Evolutionary conservation across 2,888 invertebrate species (phyloP), one percentile per base, ranked within the genome.

Genomic region (Hecatera dysodea): DNA sequence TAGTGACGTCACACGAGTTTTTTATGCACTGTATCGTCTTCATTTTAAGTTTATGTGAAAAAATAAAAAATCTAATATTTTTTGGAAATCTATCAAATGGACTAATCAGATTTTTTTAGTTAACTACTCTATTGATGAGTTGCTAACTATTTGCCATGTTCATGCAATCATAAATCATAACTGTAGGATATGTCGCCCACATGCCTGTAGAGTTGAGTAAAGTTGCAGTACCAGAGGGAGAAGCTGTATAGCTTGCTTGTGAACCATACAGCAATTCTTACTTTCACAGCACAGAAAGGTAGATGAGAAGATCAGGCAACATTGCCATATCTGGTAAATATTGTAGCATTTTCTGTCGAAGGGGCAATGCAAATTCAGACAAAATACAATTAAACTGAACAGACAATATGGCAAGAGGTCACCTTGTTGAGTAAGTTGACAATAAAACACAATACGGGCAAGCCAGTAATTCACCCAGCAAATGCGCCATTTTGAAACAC

Each of bases 401-500:
- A 29, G 36, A 36, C 36, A 57, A 22, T 57, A 50, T 17, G 50
- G 24, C 50, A 15, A 24, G 46, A 69, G 52, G 33, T 59, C 7
- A 61, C 44, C n/a, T 57, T 42, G 36, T 46, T 60, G 39, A 46
- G 68, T n/a, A 57, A 77, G 29, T 53, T 42, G 19, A 53, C 33
- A 48, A 57, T 57, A 52, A 42, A 48, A 33, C 48, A 53, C 52
- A 39, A 52, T 15, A 42, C 24, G 48, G 27, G 17, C 46, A 56
- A 59, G 33, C 11, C 48, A 42, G 52, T 59, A 53, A 73, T 70
- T 74, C 22, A 63, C n/a, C 29, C 39, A 24, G n/a, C 27, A 27
- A 77, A 59, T 39, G 9, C 29, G 33, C 19, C 6, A 62, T 53
- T 79, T 52, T 61, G 29, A 52, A 67, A n/a, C 36, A 39, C 33